Base-by-base conservation (phyloP, 2,113 vertebrate genomes). In the Chrysochloris asiatica region DNA sequence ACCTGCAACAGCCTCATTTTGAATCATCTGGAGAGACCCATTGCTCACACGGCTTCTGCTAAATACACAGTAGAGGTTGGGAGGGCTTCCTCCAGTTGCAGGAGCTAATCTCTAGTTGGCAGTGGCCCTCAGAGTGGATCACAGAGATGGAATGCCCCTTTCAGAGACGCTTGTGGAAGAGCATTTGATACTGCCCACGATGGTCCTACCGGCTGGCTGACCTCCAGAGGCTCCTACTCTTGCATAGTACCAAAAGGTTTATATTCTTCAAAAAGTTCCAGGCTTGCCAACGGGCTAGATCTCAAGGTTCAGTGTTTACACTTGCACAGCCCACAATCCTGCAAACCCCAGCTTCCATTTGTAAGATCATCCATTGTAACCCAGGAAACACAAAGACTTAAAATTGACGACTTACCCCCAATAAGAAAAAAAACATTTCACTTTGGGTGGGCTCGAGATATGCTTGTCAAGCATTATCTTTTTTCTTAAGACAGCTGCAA, bases 341-440 rank as follows among this genome's bases (percentile, higher is more conserved):
- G 59, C 33, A 86, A 48, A 67, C n/a, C 67, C 28, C 28, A 80
- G 52, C 26, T 90, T 88, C 54, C 45, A 8, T 63, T 41, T 75
- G 9, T 84, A 52, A 89, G 38, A 54, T 76, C 33, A 81, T 16
- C 47, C 7, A 50, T 11, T 38, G n/a, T 52, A 59, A 54, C n/a
- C 54, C 81, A 87, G 80, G 88, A 93, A 93, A 93, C 43, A 91
- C 48, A 92, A 83, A 86, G 59, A 77, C 50, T 91, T 93, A 86
- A 88, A 83, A 83, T 61, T 38, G 52, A 91, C 48, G 83, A 30
- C 48, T 92, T 85, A 79, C 73, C 16, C 30, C 83, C 36, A 80
- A 41, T 26, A 90, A 77, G 33, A 69, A 59, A 59, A 50, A 50
- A 24, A 24, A 67, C 28, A 78, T 26, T 59, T n/a, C 41, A 28